Base-by-base conservation (phyloP, 2,113 vertebrate genomes). In the Eulemur rufifrons region DNA sequence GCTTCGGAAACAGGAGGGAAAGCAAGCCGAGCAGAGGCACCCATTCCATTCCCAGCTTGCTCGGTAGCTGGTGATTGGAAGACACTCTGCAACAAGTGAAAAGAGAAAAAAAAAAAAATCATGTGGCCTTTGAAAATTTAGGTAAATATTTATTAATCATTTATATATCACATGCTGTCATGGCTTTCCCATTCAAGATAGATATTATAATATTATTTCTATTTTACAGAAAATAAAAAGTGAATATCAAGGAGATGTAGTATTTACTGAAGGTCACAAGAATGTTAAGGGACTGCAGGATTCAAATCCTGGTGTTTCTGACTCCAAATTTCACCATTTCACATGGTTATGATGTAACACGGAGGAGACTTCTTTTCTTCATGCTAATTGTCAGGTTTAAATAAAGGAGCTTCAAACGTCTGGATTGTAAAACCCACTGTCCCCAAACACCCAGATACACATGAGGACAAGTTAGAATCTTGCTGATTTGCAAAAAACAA, bases 1-100 rank as follows among this genome's bases (percentile, higher is more conserved):
- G 99, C 98, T 98, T 98, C 97, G 98, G 98, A 98, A 63, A 50
- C n/a, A 86, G 98, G 98, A 99, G 99, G 98, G 12, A 99, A 90
- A 99, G 80, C 11, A 87, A 69, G 68, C 34, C 29, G n/a, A 23
- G 98, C 98, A 98, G 98, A 96, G 74, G 93, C 12, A 92, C 98
- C 98, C 98, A 99, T 99, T 99, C 98, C 98, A 96, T 94, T 81
- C 64, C 97, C 81, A 32, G 98, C 89, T 98, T 83, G 37, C 0
- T 8, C 15, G 0, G 91, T 97, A 98, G 96, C 98, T 97, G 34
- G 95, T 3, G 96, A 87, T 95, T 7, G 98, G 99, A 99, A 99
- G 99, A 61, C 21, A 81, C 87, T 96, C 99, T 99, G 99, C 98
- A 0, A 99, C 98, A 99, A 99, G 27, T 0, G 14, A 39, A 39